Base-by-base conservation (phyloP, 1,140 invertebrate species). In the Paracyclopina nana region DNA sequence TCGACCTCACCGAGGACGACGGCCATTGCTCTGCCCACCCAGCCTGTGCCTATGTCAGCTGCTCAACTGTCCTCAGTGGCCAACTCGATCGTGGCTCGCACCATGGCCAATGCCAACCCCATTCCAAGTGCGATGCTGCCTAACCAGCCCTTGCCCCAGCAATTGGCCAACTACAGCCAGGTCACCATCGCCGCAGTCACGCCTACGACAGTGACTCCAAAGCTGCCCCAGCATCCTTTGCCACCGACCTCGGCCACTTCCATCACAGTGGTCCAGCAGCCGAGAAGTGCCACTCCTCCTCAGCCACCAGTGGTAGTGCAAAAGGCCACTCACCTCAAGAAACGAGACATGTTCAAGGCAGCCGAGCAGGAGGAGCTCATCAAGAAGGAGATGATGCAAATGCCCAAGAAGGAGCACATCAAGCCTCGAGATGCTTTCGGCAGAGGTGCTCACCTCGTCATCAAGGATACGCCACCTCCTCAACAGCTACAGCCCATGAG, bases 31-130 rank as follows among this genome's bases (percentile, higher is more conserved):
- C 27, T 48, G 24, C 46, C 46, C 12, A 48, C 46, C 6, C 16
- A 27, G 27, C 46, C 46, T 34, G n/a, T 48, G 5, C 46, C 46
- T 6, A 48, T 22, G 29, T 48, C 46, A 11, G 46, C 27, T 3
- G 46, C 46, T n/a, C 25, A 27, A 16, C n/a, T 16, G n/a, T 20
- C 14, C 5, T n/a, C 34, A 2, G 34, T 38, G 34, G n/a, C n/a
- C n/a, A n/a, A n/a, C n/a, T n/a, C n/a, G n/a, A n/a, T n/a, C n/a
- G n/a, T n/a, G n/a, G 34, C 34, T 2, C 14, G 20, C 14, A 38
- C 34, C 34, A 38, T 38, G 34, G 34, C 34, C n/a, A n/a, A n/a
- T n/a, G n/a, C n/a, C n/a, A n/a, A n/a, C n/a, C n/a, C n/a, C n/a
- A n/a, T n/a, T n/a, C n/a, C n/a, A n/a, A n/a, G n/a, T n/a, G 34